Evolutionary conservation across 2,888 invertebrate species (phyloP).

Genomic region (Pterostichus niger): DNA sequence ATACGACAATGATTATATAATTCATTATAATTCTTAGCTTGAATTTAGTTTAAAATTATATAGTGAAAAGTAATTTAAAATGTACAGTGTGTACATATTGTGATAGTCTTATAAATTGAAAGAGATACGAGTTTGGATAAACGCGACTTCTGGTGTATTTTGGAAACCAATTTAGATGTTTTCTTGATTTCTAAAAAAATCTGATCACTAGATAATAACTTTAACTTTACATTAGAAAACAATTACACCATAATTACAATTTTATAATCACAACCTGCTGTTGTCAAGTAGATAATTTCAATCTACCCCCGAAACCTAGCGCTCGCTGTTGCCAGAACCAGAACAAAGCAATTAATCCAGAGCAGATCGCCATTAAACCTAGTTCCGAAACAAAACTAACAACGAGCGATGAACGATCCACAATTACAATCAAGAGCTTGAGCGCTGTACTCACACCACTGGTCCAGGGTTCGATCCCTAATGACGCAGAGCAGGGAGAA

Average conservation of each 20-base stretch:
- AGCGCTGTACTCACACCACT: constrained; percentile 9
- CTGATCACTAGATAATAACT: too few relatives aligned
- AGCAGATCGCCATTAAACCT: constrained; percentile 50
- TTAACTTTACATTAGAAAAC: background rate
- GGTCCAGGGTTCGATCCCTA: constrained; percentile 27
- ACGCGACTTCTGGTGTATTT: too few relatives aligned
- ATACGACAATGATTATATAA: too few relatives aligned
- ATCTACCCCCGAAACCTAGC: constrained; percentile 18
- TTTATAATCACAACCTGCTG: background rate
- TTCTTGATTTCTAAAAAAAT: too few relatives aligned
- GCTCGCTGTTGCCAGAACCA: constrained; percentile 5
- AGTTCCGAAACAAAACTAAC: constrained; percentile 51
- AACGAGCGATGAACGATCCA: constrained; percentile 33
- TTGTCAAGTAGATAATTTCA: constrained; percentile 35
- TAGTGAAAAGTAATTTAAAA: too few relatives aligned
- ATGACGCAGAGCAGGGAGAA: constrained; percentile 25
- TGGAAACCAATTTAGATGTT: too few relatives aligned
- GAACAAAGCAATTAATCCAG: constrained; percentile 50
- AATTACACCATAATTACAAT: constrained; percentile 3
- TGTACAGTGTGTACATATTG: too few relatives aligned
- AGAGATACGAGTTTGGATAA: too few relatives aligned
- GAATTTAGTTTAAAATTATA: too few relatives aligned
- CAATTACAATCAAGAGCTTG: constrained; percentile 49
- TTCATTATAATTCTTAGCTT: too few relatives aligned
- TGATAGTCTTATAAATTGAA: too few relatives aligned